These are phyloP conservation scores for Hypomecis punctinalis DNA, from an alignment of 2,888 invertebrate genomes.

Conservation along the genomic window DNA sequence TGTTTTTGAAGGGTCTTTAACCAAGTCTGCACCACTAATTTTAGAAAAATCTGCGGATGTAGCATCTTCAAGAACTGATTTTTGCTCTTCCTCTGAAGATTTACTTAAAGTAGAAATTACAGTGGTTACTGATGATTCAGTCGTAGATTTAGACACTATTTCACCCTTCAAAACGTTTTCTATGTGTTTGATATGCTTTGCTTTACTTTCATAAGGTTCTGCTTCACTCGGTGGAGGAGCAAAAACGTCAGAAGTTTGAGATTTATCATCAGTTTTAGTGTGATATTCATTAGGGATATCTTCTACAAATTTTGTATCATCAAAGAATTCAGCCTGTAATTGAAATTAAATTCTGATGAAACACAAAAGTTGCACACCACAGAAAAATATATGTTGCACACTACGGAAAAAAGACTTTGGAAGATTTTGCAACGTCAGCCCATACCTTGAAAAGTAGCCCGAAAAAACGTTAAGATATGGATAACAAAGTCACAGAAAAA, in stretches of 20 bases:
- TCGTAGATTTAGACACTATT: slow-evolving; percentile 77
- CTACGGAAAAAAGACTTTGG: too few species aligned
- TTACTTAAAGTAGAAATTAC: slow-evolving; percentile 77
- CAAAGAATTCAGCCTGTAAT: slow-evolving; percentile 72
- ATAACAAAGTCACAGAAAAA: too few species aligned
- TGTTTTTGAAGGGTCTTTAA: slow-evolving; percentile 76
- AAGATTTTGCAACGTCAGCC: too few species aligned
- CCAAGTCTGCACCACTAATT: slow-evolving; percentile 77
- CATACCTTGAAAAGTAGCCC: too few species aligned
- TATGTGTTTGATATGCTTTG: slow-evolving; percentile 66
- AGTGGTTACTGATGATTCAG: slow-evolving; percentile 80
- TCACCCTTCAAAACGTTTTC: slow-evolving; percentile 68
- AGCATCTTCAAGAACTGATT: slow-evolving; percentile 76
- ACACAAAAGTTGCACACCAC: neutral
- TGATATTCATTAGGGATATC: slow-evolving; percentile 50
- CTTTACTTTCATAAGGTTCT: slow-evolving; percentile 50
- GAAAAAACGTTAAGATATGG: too few species aligned
- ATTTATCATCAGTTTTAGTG: slow-evolving; percentile 47
- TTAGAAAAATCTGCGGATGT: slow-evolving; percentile 80
- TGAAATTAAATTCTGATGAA: neutral
- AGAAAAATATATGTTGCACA: too few species aligned
- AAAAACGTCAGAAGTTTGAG: slow-evolving; percentile 39
- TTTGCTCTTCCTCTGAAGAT: slow-evolving; percentile 79
- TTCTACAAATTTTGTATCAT: slow-evolving; percentile 64
- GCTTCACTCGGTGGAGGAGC: slow-evolving; percentile 55